Evolutionary conservation across 2,113 vertebrate species (phyloP).

Genomic region (Speoplatyrhinus poulsoni): DNA sequence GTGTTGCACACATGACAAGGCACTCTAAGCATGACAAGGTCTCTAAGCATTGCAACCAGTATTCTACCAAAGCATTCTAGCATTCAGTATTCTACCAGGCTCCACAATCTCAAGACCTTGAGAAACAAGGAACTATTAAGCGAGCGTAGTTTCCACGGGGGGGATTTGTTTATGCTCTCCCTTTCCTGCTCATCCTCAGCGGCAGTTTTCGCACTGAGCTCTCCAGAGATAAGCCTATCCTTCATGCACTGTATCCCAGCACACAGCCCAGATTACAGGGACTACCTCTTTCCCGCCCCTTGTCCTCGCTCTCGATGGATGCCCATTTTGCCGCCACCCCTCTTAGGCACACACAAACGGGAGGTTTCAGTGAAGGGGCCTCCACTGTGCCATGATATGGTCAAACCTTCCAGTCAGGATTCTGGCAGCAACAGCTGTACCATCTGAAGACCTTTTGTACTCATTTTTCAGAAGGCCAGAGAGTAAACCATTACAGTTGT

Average conservation of each 20-base stretch:
- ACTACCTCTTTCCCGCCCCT: no score
- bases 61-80: background rate
- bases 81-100: slow-evolving; percentile 19
- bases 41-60: no score
- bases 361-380: slow-evolving; percentile 39
- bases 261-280: slow-evolving; percentile 59
- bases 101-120: background rate
- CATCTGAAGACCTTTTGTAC: no score
- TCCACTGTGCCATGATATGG: slow-evolving; percentile 22
- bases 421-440: no score
- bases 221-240: slow-evolving; percentile 66
- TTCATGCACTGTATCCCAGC: slow-evolving; percentile 59
- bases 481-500: no score
- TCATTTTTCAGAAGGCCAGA: no score
- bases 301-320: slow-evolving; percentile 37
- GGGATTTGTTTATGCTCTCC: slow-evolving; percentile 1
- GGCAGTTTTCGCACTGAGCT: slow-evolving; percentile 33
- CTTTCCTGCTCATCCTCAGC: slow-evolving; percentile 4
- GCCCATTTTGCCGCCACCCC: slow-evolving; percentile 30
- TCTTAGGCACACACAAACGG: slow-evolving; percentile 60
- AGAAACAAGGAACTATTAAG: background rate
- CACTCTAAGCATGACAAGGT: no score
- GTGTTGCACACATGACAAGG: background rate
- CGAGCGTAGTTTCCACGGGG: slow-evolving; percentile 32
- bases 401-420: no score